A percentile compares a stretch with the other conserved stretches of the same genome.
These are phyloP conservation scores for Seriola quinqueradiata DNA, from an alignment of 2,113 vertebrate species.

Conservation along the genomic window DNA sequence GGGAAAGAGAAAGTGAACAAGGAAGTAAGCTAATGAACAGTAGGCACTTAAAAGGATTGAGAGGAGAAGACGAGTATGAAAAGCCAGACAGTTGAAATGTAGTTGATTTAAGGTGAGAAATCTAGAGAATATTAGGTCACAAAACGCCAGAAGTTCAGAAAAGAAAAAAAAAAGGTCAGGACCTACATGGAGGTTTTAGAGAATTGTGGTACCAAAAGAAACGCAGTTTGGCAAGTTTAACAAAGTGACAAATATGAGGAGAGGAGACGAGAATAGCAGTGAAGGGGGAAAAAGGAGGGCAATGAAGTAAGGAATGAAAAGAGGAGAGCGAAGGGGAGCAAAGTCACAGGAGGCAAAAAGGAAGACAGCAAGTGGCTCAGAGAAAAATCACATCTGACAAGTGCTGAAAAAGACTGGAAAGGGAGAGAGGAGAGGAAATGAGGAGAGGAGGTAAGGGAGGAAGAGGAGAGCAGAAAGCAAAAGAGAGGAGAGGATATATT, in stretches of 20 bases:
- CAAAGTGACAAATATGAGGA: slow-evolving; percentile 23
- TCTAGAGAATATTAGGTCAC: slow-evolving; percentile 1
- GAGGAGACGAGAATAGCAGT: slow-evolving; percentile 10
- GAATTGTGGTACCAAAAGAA: slow-evolving; percentile 6
- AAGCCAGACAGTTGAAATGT: background rate
- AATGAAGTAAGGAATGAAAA: slow-evolving; percentile 1
- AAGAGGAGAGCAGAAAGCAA: slow-evolving; percentile 1
- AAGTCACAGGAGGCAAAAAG: slow-evolving; percentile 28
- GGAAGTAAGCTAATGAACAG: slow-evolving; percentile 3
- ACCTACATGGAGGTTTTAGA: background rate
- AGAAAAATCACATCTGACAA: slow-evolving; percentile 59
- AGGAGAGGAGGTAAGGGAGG: background rate
- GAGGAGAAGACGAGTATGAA: background rate
- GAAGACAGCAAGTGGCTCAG: slow-evolving; percentile 15
- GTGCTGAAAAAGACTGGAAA: slow-evolving; percentile 6
- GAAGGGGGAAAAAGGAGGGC: background rate
- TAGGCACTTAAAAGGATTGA: slow-evolving; percentile 5
- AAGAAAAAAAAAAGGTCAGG: background rate
- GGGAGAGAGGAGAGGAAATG: background rate
- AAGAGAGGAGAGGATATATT: background rate
- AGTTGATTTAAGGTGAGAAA: slow-evolving; percentile 6
- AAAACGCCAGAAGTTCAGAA: background rate
- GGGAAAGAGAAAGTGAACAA: background rate
- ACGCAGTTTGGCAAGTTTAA: slow-evolving; percentile 31
- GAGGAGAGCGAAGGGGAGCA: background rate